Base-by-base conservation (phyloP, 2,797 vertebrate species). In the Pangasius sanitwongsei region DNA sequence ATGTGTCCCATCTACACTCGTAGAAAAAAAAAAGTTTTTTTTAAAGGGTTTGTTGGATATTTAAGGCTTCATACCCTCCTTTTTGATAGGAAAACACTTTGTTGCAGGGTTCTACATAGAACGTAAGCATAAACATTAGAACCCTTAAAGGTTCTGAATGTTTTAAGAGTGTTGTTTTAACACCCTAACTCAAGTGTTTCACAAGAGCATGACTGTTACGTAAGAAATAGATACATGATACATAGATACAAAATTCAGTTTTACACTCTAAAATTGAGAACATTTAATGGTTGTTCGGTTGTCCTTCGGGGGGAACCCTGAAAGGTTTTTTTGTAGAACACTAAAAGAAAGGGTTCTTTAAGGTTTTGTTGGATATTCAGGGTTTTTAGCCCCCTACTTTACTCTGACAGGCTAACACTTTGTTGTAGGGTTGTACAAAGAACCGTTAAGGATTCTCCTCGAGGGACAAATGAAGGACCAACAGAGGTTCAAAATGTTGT, bases 161-260 rank as follows among this genome's bases (percentile, higher is more conserved):
- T 61, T 82, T 82, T 37, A 59, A 37, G 11, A 25, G 55, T 59
- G 34, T 44, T 44, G 41, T 44, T 44, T 44, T 31, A 61, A 20
- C 80, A 59, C 34, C 34, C 12, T 44, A 83, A n/a, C 37, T 83
- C 81, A 41, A 61, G 80, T 59, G 31, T 82, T 82, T 82, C 57
- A 61, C 34, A 41, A 25, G 80, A 25, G 31, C 57, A n/a, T 83
- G 59, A 44, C 12, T 83, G 12, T 61, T 41, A 83, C 44, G 57
- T 81, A 59, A 57, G 18, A 55, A 11, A 55, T 34, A 63, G 12
- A 63, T 44, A 59, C 3, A 63, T 37, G 41, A 6, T 44, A 44
- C 59, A 83, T 63, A 28, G 59, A 63, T 15, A 16, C 37, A 44
- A 63, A 83, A 83, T 83, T 80, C n/a, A 48, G n/a, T 34, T 57